Conservation (phyloP, 2,797 vertebrate genomes). For the Phylloscopus collybita region DNA sequence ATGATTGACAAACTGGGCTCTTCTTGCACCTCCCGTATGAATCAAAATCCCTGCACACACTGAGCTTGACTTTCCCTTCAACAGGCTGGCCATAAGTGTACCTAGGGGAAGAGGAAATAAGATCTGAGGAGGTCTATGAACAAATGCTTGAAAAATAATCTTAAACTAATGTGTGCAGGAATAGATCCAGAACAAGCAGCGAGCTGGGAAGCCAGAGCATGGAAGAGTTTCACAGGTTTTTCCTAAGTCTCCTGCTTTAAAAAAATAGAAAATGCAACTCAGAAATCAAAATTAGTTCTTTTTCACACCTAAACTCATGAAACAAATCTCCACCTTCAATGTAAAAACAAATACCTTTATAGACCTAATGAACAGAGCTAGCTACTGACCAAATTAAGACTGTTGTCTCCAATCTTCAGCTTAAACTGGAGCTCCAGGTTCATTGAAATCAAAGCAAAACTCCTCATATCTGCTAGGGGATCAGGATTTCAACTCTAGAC, state of each 20-base stretch:
- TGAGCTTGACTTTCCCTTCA: constrained; percentile 68
- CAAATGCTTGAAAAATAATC: background rate
- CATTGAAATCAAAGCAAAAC: background rate
- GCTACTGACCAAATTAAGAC: background rate
- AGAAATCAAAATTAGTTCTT: background rate
- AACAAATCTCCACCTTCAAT: background rate
- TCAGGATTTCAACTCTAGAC: background rate
- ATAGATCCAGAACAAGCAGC: background rate
- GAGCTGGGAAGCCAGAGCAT: background rate
- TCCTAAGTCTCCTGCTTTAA: background rate
- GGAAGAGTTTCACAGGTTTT: background rate
- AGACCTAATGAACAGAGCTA: background rate
- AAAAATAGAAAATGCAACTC: background rate
- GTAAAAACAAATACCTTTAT: background rate
- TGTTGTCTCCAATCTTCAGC: background rate
- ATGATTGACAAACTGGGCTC: constrained; percentile 64
- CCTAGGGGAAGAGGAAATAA: constrained; percentile 25
- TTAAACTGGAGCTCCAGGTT: background rate
- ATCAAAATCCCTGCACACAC: constrained; percentile 63
- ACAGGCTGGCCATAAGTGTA: constrained; percentile 74
- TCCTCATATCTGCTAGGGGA: background rate
- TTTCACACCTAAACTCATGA: background rate
- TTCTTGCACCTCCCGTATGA: constrained; percentile 58
- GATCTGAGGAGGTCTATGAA: background rate
- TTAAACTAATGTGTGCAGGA: background rate